A percentile compares a stretch with the other conserved stretches of the same genome.
Conservation (phyloP, 2,888 invertebrate species). For the Luperina nickerlii region DNA sequence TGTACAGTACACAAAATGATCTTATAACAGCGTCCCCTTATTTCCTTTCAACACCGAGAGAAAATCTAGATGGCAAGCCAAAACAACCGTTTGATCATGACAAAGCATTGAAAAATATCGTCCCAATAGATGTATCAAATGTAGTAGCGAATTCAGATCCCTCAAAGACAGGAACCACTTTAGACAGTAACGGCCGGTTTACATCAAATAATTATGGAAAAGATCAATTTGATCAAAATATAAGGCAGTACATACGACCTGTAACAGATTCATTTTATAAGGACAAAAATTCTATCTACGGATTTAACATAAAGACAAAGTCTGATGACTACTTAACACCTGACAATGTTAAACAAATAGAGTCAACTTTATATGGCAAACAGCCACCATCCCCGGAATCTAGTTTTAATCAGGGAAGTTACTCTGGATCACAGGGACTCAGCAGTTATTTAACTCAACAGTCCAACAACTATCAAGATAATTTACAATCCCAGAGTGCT, state of each 20-base stretch:
- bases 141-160: constrained; percentile 81
- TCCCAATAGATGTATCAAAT: constrained; percentile 87
- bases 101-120: constrained; percentile 87
- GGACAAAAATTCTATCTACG: constrained; percentile 84
- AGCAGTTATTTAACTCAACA: constrained; percentile 74
- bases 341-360: constrained; percentile 77
- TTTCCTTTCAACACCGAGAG: constrained; percentile 76
- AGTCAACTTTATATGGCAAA: constrained; percentile 76
- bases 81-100: constrained; percentile 87
- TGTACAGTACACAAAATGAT: constrained; percentile 77
- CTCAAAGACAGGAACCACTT: constrained; percentile 70
- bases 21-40: constrained; percentile 82
- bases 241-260: constrained; percentile 80
- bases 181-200: constrained; percentile 74
- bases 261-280: constrained; percentile 84
- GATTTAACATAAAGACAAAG: constrained; percentile 82
- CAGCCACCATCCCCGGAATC: constrained; percentile 74
- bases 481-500: constrained; percentile 74
- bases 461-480: constrained; percentile 76
- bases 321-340: constrained; percentile 75
- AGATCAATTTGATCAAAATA: constrained; percentile 78
- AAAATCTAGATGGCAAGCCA: constrained; percentile 76
- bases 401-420: constrained; percentile 72
- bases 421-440: constrained; percentile 73
- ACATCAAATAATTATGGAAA: constrained; percentile 75